phyloP scores from a whole-genome alignment of 92 coral and sea anemone genomes.

The Porites cylindrica region DNA sequence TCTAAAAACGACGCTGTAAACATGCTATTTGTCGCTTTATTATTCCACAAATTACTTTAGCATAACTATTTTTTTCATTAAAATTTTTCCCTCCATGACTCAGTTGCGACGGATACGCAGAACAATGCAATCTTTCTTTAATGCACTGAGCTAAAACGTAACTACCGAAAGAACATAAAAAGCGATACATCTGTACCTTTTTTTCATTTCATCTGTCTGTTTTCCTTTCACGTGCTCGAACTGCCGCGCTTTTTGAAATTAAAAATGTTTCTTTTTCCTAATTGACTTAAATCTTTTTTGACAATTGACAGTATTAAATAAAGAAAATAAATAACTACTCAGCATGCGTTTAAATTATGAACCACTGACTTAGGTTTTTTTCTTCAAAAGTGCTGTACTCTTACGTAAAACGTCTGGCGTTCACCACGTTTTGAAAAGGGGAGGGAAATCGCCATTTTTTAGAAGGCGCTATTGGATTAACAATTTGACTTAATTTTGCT shows the following conservation, averaged over 20 bases:
- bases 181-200: not conserved
- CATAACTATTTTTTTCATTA: conserved; percentile 5
- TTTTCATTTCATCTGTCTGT: not conserved
- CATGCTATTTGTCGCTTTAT: not conserved
- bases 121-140: not conserved
- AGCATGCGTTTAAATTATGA: conserved; percentile 12
- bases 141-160: not conserved
- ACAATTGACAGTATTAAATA: conserved; percentile 41
- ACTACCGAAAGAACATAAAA: not conserved
- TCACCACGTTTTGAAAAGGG: not conserved
- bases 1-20: not conserved
- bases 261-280: conserved; percentile 39
- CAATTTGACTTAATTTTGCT: conserved; percentile 40
- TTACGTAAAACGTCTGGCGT: not conserved
- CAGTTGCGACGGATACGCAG: conserved; percentile 16
- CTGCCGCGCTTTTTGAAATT: not conserved
- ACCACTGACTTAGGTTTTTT: not conserved
- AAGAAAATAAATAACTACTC: not conserved
- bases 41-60: conserved; percentile 6
- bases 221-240: not conserved
- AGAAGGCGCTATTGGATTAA: conserved; percentile 18
- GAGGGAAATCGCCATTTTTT: conserved; percentile 10
- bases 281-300: conserved; percentile 28
- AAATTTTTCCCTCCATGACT: conserved; percentile 9
- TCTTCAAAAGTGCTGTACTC: not conserved